Evolutionary conservation across 2,888 invertebrate genomes (phyloP), one percentile per base, ranked within the genome.

Genomic region (Athrips mouffetella): DNA sequence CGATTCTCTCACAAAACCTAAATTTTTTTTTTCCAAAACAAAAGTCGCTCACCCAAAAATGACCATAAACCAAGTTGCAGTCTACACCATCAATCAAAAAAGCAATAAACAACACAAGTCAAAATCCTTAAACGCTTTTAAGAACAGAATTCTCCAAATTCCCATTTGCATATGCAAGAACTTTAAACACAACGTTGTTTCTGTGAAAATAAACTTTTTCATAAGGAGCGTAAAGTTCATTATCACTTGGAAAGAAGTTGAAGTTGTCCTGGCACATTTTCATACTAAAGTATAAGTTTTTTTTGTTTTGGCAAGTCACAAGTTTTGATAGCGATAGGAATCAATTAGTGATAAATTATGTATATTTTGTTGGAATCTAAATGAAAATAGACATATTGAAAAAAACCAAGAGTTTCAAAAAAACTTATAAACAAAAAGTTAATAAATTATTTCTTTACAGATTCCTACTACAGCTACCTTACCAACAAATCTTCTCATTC

Each of bases 151-250:
- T 60, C 58, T 57, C 50, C 60, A 63, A 58, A 63, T 59, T 50
- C 51, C 50, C 55, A 72, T 71, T 73, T 62, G 54, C 66, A 70
- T 69, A 63, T 63, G 57, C 58, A 59, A 66, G 65, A 55, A 59
- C 55, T 52, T 46, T 37, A 33, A 49, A 40, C 45, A 44, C 16
- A 55, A 57, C 54, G 53, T 13, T 30, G 31, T 39, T 16, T 39
- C 13, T 40, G 4, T 13, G 39, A 8, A 39, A 31, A 20, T 27
- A 31, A 30, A 21, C 10, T 27, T 16, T 21, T 37, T 39, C 15
- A 8, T 10, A 23, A 13, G 30, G 3, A 13, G 6, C 27, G 18
- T 37, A 13, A 3, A 37, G 44, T 37, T 33, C 16, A 45, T n/a
- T 20, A 39, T 45, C 39, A 16, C 3, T 1, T 29, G 45, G 16